Conservation (phyloP, 2,888 invertebrate genomes). For the Chalcis sispes region DNA sequence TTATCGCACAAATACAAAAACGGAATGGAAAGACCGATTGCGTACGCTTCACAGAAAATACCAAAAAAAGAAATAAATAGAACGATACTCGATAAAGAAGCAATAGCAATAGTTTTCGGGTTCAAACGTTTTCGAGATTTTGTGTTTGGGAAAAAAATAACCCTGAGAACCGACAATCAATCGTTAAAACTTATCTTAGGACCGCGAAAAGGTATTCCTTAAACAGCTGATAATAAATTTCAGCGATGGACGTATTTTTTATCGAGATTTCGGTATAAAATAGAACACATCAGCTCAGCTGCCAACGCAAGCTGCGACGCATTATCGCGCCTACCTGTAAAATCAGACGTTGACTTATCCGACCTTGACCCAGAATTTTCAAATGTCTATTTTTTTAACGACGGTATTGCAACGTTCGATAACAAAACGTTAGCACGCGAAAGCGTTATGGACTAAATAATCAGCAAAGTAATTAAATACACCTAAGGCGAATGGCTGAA, state of each 20-base stretch:
- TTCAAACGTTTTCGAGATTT: conserved; percentile 10
- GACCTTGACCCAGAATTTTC: not conserved
- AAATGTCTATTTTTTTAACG: not conserved
- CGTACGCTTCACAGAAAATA: conserved; percentile 52
- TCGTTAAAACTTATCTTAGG: conserved; percentile 67
- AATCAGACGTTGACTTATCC: no score
- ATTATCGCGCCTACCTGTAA: conserved; percentile 15
- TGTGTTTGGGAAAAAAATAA: conserved; percentile 57
- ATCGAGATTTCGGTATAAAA: conserved; percentile 27
- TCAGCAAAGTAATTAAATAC: no score
- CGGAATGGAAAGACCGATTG: conserved; percentile 53
- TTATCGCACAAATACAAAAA: conserved; percentile 50
- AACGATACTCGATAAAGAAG: conserved; percentile 57
- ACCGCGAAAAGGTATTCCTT: conserved; percentile 56
- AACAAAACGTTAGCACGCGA: no score
- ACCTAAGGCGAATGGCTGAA: conserved; percentile 52
- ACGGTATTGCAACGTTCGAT: no score
- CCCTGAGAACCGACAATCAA: conserved; percentile 67
- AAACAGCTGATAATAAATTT: conserved; percentile 61
- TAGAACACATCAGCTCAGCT: conserved; percentile 39
- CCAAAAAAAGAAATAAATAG: conserved; percentile 48
- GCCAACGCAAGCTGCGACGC: conserved; percentile 32
- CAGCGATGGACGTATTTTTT: conserved; percentile 61
- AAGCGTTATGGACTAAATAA: conserved; percentile 12
- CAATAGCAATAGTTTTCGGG: conserved; percentile 21